Conservation (phyloP, 2,888 invertebrate species). For the Tinea pellionella region DNA sequence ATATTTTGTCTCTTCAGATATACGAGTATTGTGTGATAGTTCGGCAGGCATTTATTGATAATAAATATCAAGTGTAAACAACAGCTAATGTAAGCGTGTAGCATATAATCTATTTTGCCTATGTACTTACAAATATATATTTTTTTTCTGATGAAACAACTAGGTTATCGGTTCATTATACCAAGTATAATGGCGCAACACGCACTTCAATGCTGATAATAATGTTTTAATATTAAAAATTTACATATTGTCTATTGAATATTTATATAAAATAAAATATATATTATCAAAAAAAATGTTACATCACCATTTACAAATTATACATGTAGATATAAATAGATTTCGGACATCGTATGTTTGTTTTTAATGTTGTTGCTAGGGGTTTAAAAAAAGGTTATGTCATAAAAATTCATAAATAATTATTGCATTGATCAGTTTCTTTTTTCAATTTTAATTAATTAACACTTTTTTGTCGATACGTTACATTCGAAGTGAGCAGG, state of each 20-base stretch:
- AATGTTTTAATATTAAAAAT: background rate
- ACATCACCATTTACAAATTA: background rate
- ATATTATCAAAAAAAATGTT: background rate
- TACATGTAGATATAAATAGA: background rate
- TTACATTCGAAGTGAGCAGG: background rate
- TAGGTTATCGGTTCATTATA: conserved; percentile 6
- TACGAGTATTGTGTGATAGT: too few relatives aligned
- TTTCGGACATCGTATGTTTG: background rate
- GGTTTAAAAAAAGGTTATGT: background rate
- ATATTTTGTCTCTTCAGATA: too few relatives aligned
- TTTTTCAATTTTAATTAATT: background rate
- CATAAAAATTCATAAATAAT: background rate
- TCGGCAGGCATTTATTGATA: background rate
- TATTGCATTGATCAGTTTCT: background rate
- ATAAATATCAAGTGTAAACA: background rate
- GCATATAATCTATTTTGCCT: background rate
- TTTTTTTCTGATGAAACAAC: conserved; percentile 2
- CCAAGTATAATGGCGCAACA: conserved; percentile 4
- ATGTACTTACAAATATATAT: conserved; percentile 7
- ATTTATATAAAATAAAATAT: conserved; percentile 1
- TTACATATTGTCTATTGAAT: background rate
- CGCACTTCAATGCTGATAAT: conserved; percentile 4
- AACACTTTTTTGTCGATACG: too few relatives aligned
- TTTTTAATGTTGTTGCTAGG: conserved; percentile 6
- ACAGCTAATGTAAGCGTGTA: background rate